These are phyloP conservation scores for Labroides dimidiatus DNA, from an alignment of 2,797 vertebrate species.

Conservation along the genomic window DNA sequence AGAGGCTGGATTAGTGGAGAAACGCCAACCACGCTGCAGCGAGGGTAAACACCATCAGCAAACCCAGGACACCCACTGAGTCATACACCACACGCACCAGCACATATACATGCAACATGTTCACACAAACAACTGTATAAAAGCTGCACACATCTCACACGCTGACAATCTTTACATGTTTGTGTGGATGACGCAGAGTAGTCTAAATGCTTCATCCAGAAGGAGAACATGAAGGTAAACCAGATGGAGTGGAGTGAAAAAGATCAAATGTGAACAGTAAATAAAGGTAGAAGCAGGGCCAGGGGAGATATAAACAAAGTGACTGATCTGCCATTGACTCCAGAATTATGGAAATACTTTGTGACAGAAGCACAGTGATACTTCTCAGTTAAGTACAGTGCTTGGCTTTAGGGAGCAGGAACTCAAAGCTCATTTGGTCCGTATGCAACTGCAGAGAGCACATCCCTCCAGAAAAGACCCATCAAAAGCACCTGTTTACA, in stretches of 20 bases:
- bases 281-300: slow-evolving; percentile 1
- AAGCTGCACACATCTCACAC: slow-evolving; percentile 19
- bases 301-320: slow-evolving; percentile 6
- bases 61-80: slow-evolving; percentile 70
- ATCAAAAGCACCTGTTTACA: slow-evolving; percentile 63
- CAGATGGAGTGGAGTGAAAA: slow-evolving; percentile 15
- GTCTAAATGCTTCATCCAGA: background rate
- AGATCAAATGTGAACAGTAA: background rate
- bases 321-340: slow-evolving; percentile 26
- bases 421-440: slow-evolving; percentile 52
- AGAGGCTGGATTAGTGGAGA: slow-evolving; percentile 79
- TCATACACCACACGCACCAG: slow-evolving; percentile 41
- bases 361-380: background rate
- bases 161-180: slow-evolving; percentile 7
- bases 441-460: slow-evolving; percentile 41
- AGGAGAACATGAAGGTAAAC: slow-evolving; percentile 11
- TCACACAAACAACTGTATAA: slow-evolving; percentile 25
- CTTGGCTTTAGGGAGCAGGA: slow-evolving; percentile 25
- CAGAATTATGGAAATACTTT: slow-evolving; percentile 21
- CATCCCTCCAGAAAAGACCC: slow-evolving; percentile 21
- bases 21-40: slow-evolving; percentile 72
- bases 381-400: slow-evolving; percentile 18
- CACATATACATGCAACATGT: slow-evolving; percentile 5
- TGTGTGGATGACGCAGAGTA: slow-evolving; percentile 19
- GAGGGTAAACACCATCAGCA: slow-evolving; percentile 76